These are phyloP conservation scores for Sialis lutaria DNA, from an alignment of 2,888 invertebrate genomes.

Conservation along the genomic window DNA sequence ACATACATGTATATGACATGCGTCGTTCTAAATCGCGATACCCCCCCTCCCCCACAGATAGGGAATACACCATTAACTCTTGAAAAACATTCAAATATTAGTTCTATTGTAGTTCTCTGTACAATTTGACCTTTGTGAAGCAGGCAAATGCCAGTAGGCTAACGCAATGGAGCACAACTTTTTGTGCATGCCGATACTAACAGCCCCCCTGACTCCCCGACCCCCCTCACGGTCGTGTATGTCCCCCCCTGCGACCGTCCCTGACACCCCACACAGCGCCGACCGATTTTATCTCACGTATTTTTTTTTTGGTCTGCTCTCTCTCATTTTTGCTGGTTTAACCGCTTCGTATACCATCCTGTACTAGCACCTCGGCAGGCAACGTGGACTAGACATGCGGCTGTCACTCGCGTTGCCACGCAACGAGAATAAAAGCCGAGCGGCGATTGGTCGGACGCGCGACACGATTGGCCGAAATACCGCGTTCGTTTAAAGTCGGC, in stretches of 20 bases:
- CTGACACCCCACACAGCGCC: slow-evolving; percentile 19
- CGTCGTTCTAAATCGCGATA: too few species aligned
- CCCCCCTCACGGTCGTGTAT: too few species aligned
- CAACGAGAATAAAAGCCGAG: slow-evolving; percentile 17
- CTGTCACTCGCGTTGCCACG: slow-evolving; percentile 17
- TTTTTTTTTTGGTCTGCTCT: slow-evolving; percentile 23
- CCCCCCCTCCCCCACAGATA: neutral
- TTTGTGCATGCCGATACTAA: too few species aligned
- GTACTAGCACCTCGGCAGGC: slow-evolving; percentile 28
- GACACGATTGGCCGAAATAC: slow-evolving; percentile 9
- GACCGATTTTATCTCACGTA: slow-evolving; percentile 27
- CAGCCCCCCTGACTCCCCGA: too few species aligned
- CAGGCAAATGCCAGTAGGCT: slow-evolving; percentile 10
- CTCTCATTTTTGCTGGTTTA: slow-evolving; percentile 28
- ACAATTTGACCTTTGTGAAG: slow-evolving; percentile 24
- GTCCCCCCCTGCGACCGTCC: too few species aligned
- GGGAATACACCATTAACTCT: neutral
- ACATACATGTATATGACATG: too few species aligned
- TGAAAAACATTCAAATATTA: slow-evolving; percentile 17
- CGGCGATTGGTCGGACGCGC: slow-evolving; percentile 16
- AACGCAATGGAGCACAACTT: too few species aligned
- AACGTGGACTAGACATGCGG: slow-evolving; percentile 22
- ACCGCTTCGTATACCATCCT: slow-evolving; percentile 26
- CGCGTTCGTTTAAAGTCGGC: slow-evolving; percentile 22
- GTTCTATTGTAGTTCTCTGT: slow-evolving; percentile 20